Percentiles rank a stretch among this genome's conserved stretches.
These are phyloP conservation scores for Archilochus colubris DNA, from an alignment of 2,113 vertebrate species.

Conservation along the genomic window DNA sequence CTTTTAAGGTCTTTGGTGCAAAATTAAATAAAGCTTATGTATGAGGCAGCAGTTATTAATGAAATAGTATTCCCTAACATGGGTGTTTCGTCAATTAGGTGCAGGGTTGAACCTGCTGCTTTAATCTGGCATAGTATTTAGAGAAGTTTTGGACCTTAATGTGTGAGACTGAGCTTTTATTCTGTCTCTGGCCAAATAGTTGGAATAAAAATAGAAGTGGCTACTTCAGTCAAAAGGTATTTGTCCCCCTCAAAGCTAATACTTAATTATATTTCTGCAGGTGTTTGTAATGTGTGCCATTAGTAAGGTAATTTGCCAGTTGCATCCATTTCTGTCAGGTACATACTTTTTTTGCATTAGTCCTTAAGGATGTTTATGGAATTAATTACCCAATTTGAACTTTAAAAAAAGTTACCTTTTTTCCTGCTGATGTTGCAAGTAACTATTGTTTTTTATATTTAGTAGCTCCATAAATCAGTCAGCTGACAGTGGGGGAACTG, in stretches of 20 bases:
- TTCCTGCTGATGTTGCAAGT: constrained; percentile 8
- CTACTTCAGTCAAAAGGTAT: constrained; percentile 73
- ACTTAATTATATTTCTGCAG: constrained; percentile 82
- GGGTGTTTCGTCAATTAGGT: not conserved
- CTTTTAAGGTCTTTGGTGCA: constrained; percentile 26
- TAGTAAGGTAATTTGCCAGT: constrained; percentile 83
- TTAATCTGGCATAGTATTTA: constrained; percentile 37
- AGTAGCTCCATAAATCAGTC: constrained; percentile 99
- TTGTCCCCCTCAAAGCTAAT: constrained; percentile 79
- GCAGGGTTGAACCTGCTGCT: constrained; percentile 43
- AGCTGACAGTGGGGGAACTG: constrained; percentile 96
- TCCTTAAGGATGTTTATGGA: constrained; percentile 78
- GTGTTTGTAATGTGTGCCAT: constrained; percentile 82
- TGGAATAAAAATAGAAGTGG: constrained; percentile 71
- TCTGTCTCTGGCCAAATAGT: constrained; percentile 67
- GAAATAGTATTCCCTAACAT: not conserved
- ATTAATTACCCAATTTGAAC: constrained; percentile 73
- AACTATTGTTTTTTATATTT: constrained; percentile 64
- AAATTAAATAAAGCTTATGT: constrained; percentile 38
- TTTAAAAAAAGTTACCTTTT: not conserved
- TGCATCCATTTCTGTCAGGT: constrained; percentile 81
- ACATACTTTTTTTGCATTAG: constrained; percentile 81
- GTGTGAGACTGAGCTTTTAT: constrained; percentile 48
- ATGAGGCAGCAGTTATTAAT: not conserved
- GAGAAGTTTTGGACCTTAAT: constrained; percentile 46